A percentile compares a stretch with the other conserved stretches of the same genome.
These are phyloP conservation scores for Periophthalmus magnuspinnatus DNA, from an alignment of 2,797 vertebrate genomes.

Conservation along the genomic window DNA sequence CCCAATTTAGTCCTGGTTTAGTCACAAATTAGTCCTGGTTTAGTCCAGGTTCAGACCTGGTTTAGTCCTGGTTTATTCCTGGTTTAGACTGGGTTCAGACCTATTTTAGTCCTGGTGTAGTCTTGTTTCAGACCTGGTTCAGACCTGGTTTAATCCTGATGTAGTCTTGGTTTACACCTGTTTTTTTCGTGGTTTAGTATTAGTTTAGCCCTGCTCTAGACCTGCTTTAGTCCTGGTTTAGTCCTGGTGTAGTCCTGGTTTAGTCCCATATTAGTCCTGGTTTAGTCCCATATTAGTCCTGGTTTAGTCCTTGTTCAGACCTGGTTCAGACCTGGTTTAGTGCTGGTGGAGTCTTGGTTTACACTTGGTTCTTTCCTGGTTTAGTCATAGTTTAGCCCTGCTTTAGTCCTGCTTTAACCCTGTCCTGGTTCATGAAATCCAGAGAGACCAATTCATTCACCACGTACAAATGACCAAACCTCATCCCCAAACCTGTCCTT, in stretches of 20 bases:
- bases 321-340: background rate
- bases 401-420: background rate
- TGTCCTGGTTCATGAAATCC: background rate
- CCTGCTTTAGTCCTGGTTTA: background rate
- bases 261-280: background rate
- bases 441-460: background rate
- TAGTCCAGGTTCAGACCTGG: background rate
- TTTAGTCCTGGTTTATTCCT: background rate
- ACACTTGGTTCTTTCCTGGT: background rate
- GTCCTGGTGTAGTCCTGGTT: background rate
- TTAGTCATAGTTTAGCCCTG: background rate
- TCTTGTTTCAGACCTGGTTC: background rate
- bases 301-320: background rate
- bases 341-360: background rate
- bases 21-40: background rate
- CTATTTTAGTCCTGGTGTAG: background rate
- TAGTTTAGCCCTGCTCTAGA: background rate
- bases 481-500: background rate
- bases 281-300: background rate
- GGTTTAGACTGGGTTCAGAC: too few species aligned
- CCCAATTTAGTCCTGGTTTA: background rate
- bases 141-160: background rate
- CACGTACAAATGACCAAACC: background rate
- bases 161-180: background rate
- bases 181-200: background rate